Conservation (phyloP, 2,797 vertebrate species). For the Bucorvus abyssinicus region DNA sequence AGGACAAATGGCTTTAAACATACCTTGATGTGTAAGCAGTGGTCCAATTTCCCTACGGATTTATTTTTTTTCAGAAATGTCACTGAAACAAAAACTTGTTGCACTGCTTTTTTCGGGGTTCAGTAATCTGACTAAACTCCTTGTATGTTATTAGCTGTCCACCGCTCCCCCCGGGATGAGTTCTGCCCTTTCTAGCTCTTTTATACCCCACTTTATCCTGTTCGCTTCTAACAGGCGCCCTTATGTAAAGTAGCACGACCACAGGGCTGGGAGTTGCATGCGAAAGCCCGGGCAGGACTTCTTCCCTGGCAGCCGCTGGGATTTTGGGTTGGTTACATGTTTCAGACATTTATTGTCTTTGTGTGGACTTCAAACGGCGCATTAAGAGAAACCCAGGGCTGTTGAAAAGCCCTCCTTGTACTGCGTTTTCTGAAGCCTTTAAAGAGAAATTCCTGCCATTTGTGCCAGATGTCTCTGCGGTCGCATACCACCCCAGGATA, state of each 20-base stretch:
- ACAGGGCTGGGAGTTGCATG: background rate
- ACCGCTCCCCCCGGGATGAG: background rate
- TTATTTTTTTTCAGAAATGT: background rate
- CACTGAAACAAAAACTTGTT: background rate
- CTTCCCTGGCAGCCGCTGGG: background rate
- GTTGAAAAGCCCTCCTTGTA: background rate
- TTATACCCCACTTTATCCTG: background rate
- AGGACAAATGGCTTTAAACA: slow-evolving; percentile 2
- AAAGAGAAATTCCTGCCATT: background rate
- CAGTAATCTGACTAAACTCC: background rate
- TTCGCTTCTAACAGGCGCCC: background rate
- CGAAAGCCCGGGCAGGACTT: background rate
- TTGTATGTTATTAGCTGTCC: background rate
- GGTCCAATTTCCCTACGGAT: background rate
- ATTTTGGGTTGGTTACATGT: background rate
- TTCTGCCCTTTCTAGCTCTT: background rate
- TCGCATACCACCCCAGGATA: background rate
- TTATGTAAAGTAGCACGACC: background rate
- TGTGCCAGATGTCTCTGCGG: background rate
- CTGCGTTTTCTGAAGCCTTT: background rate
- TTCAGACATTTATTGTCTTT: background rate
- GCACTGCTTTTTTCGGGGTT: background rate
- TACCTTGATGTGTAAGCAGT: background rate
- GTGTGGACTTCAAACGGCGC: background rate
- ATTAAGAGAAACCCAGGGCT: background rate